A percentile compares a stretch with the other conserved stretches of the same genome.
These are phyloP conservation scores for Cairina moschata DNA, from an alignment of 2,113 vertebrate genomes.

Conservation along the genomic window DNA sequence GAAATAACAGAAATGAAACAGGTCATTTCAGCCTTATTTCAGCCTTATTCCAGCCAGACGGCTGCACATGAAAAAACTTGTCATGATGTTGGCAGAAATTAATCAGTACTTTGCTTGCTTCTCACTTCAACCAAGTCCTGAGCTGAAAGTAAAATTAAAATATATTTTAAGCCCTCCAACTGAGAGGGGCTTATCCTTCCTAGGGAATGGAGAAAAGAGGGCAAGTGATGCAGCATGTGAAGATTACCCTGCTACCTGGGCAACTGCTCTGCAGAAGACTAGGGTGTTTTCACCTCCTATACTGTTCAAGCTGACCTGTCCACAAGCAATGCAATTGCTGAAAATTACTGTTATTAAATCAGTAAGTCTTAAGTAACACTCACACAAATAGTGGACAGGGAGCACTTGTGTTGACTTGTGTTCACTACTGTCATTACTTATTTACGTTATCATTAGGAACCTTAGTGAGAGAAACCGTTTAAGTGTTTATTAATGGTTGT, in stretches of 20 bases:
- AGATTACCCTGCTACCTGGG: background rate
- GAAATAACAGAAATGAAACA: background rate
- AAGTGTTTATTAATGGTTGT: background rate
- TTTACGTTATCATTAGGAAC: background rate
- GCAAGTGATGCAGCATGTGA: rapidly evolving
- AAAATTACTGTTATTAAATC: background rate
- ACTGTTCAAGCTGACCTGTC: background rate
- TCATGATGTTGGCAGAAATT: background rate
- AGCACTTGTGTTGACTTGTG: background rate
- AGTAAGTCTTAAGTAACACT: background rate
- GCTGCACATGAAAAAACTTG: background rate
- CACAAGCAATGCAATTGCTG: background rate
- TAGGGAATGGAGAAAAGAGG: background rate
- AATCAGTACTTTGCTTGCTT: background rate
- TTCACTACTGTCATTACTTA: background rate
- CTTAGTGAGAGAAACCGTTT: background rate
- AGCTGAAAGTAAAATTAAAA: background rate
- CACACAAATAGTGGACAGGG: background rate
- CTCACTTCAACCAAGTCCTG: background rate
- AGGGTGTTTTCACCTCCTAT: background rate
- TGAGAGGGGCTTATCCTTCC: background rate
- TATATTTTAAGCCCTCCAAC: background rate
- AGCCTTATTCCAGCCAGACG: background rate
- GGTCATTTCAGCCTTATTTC: background rate
- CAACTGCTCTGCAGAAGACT: background rate